Conservation (phyloP, 2,888 invertebrate genomes). For the Dasypogon diadema region DNA sequence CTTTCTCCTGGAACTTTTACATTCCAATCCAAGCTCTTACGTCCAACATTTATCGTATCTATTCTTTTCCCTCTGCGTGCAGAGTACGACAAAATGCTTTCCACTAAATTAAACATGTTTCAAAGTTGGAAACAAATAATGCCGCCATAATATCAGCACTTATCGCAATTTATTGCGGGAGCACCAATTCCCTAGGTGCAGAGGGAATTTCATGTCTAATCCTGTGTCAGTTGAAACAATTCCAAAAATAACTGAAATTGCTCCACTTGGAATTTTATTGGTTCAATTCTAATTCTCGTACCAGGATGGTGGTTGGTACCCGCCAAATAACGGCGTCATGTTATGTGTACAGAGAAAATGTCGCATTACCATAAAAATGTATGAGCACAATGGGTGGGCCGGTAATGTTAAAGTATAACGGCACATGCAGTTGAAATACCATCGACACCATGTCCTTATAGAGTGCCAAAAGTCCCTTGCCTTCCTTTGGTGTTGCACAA, state of each 20-base stretch:
- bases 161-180: slow-evolving; percentile 33
- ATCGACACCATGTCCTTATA: slow-evolving; percentile 44
- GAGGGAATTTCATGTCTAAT: slow-evolving; percentile 50
- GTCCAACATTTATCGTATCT: too few relatives aligned
- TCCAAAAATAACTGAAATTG: slow-evolving; percentile 52
- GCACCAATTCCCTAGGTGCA: slow-evolving; percentile 12
- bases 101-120: slow-evolving; percentile 42
- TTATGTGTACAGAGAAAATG: slow-evolving; percentile 47
- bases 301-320: slow-evolving; percentile 36
- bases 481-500: background rate
- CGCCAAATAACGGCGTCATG: slow-evolving; percentile 42
- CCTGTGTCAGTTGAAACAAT: slow-evolving; percentile 52
- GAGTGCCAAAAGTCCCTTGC: slow-evolving; percentile 38
- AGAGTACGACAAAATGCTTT: background rate
- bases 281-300: slow-evolving; percentile 47
- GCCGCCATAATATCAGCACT: slow-evolving; percentile 44
- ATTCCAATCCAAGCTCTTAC: too few relatives aligned
- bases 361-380: slow-evolving; percentile 50
- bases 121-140: slow-evolving; percentile 35
- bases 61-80: too few relatives aligned
- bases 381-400: background rate
- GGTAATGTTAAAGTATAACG: slow-evolving; percentile 24
- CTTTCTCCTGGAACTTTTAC: too few relatives aligned
- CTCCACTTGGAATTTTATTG: slow-evolving; percentile 50
- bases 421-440: slow-evolving; percentile 36